These are phyloP conservation scores for Neopelma chrysocephalum DNA, from an alignment of 2,797 vertebrate genomes.

Conservation along the genomic window DNA sequence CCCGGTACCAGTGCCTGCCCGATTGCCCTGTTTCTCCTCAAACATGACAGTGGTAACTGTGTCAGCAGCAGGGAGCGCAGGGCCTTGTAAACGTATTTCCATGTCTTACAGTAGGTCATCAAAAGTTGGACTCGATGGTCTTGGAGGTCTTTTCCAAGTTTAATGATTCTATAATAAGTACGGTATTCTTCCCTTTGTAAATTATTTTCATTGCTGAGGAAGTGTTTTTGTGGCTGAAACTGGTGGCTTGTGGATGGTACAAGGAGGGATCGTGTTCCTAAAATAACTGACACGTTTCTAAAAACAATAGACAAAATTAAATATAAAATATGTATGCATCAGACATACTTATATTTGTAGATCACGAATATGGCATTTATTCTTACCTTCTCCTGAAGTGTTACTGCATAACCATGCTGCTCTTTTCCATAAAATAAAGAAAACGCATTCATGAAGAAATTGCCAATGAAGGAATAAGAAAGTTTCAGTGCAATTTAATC, in stretches of 20 bases:
- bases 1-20: fast-evolving
- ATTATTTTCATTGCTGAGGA: neutral
- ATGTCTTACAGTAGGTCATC: neutral
- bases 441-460: neutral
- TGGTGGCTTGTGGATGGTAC: neutral
- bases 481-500: neutral
- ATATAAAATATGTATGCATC: neutral
- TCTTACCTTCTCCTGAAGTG: neutral
- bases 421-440: neutral
- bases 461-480: neutral
- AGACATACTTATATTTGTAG: neutral
- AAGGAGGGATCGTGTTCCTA: neutral
- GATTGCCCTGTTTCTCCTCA: too few species aligned
- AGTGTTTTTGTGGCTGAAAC: neutral
- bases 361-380: neutral
- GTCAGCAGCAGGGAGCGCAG: neutral
- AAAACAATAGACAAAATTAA: neutral
- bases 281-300: neutral
- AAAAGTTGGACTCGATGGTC: neutral
- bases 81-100: neutral
- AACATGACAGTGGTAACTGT: neutral
- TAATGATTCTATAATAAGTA: neutral
- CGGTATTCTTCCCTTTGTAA: neutral
- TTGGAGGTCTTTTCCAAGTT: neutral
- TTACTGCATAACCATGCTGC: neutral